Evolutionary conservation across 2,888 invertebrate species (phyloP).

Genomic region (Gandaritis pyraliata): DNA sequence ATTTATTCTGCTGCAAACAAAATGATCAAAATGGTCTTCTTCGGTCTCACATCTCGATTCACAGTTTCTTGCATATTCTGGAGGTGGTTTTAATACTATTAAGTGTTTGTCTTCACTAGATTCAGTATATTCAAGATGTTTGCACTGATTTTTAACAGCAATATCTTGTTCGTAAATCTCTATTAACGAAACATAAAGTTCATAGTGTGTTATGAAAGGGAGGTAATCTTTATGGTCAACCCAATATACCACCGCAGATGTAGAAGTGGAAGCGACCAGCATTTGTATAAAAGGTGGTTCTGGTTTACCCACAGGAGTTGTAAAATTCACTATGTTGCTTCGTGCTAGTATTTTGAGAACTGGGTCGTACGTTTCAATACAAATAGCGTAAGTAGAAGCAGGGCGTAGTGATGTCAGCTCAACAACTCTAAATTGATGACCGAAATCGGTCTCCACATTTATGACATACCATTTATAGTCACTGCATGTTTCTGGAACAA

Average conservation of each 20-base stretch:
- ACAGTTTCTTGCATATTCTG: slow-evolving; percentile 64
- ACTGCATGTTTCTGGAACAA: slow-evolving; percentile 72
- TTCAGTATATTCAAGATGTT: slow-evolving; percentile 49
- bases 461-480: slow-evolving; percentile 69
- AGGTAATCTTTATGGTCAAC: slow-evolving; percentile 69
- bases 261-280: slow-evolving; percentile 61
- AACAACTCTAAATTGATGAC: slow-evolving; percentile 47
- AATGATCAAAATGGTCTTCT: slow-evolving; percentile 64
- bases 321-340: slow-evolving; percentile 66
- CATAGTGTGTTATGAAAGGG: slow-evolving; percentile 62
- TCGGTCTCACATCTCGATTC: slow-evolving; percentile 71
- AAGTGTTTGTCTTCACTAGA: slow-evolving; percentile 64
- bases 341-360: slow-evolving; percentile 54
- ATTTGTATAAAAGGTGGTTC: slow-evolving; percentile 73
- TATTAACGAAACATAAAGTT: slow-evolving; percentile 67
- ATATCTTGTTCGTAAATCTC: slow-evolving; percentile 57
- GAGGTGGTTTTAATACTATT: slow-evolving; percentile 67
- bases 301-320: slow-evolving; percentile 68
- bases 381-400: slow-evolving; percentile 71
- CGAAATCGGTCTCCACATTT: slow-evolving; percentile 47
- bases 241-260: slow-evolving; percentile 65
- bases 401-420: slow-evolving; percentile 59
- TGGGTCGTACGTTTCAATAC: slow-evolving; percentile 68
- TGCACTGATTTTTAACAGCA: slow-evolving; percentile 60
- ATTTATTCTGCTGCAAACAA: slow-evolving; percentile 55